phyloP scores from a whole-genome alignment of 2,797 vertebrate genomes.

The Eurystomus glaucurus region DNA sequence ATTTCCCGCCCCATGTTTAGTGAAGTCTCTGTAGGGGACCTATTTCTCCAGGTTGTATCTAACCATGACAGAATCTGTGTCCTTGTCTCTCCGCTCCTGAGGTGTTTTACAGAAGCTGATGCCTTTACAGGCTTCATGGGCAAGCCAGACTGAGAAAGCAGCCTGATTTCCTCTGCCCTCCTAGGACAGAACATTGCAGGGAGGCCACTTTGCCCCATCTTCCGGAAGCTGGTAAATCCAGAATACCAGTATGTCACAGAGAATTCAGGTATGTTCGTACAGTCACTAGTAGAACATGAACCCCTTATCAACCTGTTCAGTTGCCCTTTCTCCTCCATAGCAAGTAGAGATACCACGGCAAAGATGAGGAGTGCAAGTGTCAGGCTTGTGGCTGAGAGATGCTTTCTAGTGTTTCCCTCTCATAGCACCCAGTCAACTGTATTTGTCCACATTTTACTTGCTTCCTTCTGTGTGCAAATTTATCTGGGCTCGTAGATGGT shows the following conservation, averaged over 20 bases:
- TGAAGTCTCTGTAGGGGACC: not conserved
- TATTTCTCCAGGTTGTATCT: not conserved
- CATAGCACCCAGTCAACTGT: too few relatives aligned
- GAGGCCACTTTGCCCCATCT: not conserved
- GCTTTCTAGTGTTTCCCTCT: not conserved
- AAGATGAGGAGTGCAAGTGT: not conserved
- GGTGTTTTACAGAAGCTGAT: not conserved
- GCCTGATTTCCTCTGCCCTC: not conserved
- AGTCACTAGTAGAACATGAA: not conserved
- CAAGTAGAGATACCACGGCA: not conserved
- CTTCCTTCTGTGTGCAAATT: not conserved
- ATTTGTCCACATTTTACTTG: not conserved
- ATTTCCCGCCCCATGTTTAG: not conserved
- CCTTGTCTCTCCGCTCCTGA: not conserved
- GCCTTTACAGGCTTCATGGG: not conserved
- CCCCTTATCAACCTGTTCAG: not conserved
- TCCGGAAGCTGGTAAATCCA: not conserved
- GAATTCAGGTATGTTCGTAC: not conserved
- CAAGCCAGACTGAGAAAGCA: not conserved
- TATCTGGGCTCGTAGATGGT: not conserved
- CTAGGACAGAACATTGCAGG: not conserved
- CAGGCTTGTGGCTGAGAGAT: not conserved
- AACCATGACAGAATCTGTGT: fast-evolving
- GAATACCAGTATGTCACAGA: not conserved
- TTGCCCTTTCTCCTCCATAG: not conserved